These are phyloP conservation scores for Phyllostomus discolor DNA, from an alignment of 2,113 vertebrate genomes.

Conservation along the genomic window DNA sequence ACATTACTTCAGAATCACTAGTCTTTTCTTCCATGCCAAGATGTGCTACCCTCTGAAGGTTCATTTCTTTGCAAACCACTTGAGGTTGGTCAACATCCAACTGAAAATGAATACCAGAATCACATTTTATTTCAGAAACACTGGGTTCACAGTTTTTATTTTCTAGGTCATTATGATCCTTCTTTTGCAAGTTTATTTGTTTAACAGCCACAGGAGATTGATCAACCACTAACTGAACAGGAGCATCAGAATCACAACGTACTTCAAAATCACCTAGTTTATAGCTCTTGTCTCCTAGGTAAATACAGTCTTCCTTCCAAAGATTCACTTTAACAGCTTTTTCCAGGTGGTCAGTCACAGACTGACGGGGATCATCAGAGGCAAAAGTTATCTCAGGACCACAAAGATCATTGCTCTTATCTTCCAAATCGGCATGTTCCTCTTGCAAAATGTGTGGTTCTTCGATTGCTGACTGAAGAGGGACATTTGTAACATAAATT, in stretches of 20 bases:
- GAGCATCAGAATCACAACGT: conserved; percentile 54
- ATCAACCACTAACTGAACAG: conserved; percentile 71
- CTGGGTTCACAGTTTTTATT: conserved; percentile 82
- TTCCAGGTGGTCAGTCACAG: conserved; percentile 70
- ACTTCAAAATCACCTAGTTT: conserved; percentile 80
- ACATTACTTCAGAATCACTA: conserved; percentile 77
- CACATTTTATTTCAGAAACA: conserved; percentile 83
- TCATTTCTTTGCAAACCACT: conserved; percentile 74
- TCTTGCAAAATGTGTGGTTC: conserved; percentile 16
- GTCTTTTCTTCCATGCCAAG: conserved; percentile 83
- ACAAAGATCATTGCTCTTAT: background rate
- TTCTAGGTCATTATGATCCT: conserved; percentile 80
- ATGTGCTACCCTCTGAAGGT: conserved; percentile 83
- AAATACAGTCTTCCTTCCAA: conserved; percentile 85
- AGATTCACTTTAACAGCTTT: conserved; percentile 71
- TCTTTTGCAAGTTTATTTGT: conserved; percentile 81
- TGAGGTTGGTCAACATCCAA: conserved; percentile 71
- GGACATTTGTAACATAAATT: conserved; percentile 86
- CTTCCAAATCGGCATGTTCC: background rate
- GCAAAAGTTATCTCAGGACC: conserved; percentile 75
- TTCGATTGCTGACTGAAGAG: conserved; percentile 56
- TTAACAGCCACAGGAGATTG: conserved; percentile 67
- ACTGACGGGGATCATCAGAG: conserved; percentile 59
- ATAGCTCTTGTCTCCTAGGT: conserved; percentile 86
- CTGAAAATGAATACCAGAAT: conserved; percentile 85